Percentiles rank a stretch among this genome's conserved stretches.
Evolutionary conservation across 2,888 invertebrate species (phyloP).

Genomic region (Allophyes oxyacanthae): DNA sequence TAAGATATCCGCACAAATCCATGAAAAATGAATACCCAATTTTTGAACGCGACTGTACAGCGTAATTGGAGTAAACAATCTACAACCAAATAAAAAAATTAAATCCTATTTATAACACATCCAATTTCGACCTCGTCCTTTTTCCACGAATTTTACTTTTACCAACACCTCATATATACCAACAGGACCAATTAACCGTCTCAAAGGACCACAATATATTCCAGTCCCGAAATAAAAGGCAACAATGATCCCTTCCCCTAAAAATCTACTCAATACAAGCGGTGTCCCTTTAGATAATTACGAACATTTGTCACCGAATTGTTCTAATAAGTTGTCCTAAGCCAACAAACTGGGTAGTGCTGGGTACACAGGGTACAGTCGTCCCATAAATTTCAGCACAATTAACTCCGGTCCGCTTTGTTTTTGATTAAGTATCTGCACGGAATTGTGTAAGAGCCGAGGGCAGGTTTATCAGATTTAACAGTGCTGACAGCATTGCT

Average conservation of each 20-base stretch:
- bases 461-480: constrained; percentile 51
- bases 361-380: constrained; percentile 47
- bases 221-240: constrained; percentile 22
- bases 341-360: constrained; percentile 45
- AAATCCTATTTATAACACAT: no score
- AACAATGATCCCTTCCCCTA: constrained; percentile 23
- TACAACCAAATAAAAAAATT: no score
- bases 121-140: no score
- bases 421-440: constrained; percentile 71
- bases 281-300: constrained; percentile 51
- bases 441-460: constrained; percentile 37
- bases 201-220: constrained; percentile 9
- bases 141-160: not conserved
- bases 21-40: no score
- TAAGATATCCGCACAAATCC: no score
- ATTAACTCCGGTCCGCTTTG: constrained; percentile 66
- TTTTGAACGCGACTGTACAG: no score
- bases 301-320: constrained; percentile 55
- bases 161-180: not conserved
- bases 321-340: constrained; percentile 60
- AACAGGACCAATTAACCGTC: not conserved
- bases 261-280: constrained; percentile 46
- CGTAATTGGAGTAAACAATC: no score
- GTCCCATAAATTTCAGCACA: constrained; percentile 65
- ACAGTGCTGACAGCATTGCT: constrained; percentile 37